These are phyloP conservation scores for Mormyrops attenuatus DNA, from an alignment of 2,797 vertebrate species.

Conservation along the genomic window DNA sequence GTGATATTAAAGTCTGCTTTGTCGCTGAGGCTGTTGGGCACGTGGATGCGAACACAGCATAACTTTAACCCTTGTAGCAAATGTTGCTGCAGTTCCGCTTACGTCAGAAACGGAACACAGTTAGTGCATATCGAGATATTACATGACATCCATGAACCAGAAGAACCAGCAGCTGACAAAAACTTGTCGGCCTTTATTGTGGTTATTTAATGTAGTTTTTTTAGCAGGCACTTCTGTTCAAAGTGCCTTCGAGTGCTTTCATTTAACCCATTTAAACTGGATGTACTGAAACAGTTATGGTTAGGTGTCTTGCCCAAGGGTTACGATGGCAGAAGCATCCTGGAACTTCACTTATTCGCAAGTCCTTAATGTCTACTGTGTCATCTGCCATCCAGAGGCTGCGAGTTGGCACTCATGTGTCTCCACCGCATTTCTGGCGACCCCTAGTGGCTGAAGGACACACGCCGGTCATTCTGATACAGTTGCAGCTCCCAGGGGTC, in stretches of 20 bases:
- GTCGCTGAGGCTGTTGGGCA: neutral
- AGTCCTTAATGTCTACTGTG: neutral
- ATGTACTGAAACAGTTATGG: neutral
- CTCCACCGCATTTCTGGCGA: neutral
- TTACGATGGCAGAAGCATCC: neutral
- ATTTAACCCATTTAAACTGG: neutral
- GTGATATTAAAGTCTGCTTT: neutral
- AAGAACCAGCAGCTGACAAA: neutral
- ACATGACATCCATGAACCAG: neutral
- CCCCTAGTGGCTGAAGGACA: constrained; percentile 48
- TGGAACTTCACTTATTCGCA: neutral
- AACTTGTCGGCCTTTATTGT: neutral
- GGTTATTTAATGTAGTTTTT: neutral
- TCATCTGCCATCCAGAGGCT: neutral
- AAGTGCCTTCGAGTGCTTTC: constrained; percentile 1
- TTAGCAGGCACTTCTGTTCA: neutral
- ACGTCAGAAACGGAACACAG: neutral
- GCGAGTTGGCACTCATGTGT: neutral
- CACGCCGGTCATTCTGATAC: constrained; percentile 42
- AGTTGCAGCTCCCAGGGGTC: constrained; percentile 38
- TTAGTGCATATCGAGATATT: neutral
- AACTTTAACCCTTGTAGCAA: neutral
- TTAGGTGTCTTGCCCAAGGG: constrained; percentile 2
- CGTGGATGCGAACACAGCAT: neutral
- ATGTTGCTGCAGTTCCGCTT: neutral